Evolutionary conservation across 2,888 invertebrate species (phyloP).

Genomic region (Caenorhabditis sp.): DNA sequence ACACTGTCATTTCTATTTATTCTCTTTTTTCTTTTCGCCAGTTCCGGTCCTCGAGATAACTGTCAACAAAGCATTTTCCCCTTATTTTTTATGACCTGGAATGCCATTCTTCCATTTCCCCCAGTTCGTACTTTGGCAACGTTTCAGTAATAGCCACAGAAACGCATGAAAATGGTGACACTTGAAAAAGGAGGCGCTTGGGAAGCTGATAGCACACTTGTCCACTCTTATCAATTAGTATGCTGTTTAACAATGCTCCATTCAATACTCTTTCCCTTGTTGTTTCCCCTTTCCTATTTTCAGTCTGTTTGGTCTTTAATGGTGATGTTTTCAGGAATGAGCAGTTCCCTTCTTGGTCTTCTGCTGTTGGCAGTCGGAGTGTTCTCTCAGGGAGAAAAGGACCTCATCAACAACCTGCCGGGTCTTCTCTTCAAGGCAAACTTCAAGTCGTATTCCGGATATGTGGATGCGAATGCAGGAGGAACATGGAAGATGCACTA

Average conservation of each 20-base stretch:
- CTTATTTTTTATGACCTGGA: slow-evolving; percentile 5
- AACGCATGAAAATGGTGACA: slow-evolving; percentile 20
- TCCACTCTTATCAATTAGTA: slow-evolving; percentile 20
- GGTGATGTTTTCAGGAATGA: slow-evolving; percentile 37
- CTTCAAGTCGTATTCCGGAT: slow-evolving; percentile 85
- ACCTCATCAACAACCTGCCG: slow-evolving; percentile 83
- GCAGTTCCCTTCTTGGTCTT: slow-evolving; percentile 41
- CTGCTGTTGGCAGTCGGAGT: slow-evolving; percentile 30
- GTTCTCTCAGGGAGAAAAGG: slow-evolving; percentile 57
- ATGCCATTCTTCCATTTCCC: background rate
- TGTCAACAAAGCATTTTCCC: slow-evolving; percentile 4
- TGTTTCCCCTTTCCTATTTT: background rate
- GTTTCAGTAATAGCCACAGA: slow-evolving; percentile 1
- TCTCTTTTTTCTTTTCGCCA: background rate
- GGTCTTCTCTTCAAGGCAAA: slow-evolving; percentile 83
- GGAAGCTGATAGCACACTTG: slow-evolving; percentile 17
- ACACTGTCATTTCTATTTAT: background rate
- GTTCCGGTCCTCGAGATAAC: background rate
- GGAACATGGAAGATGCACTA: slow-evolving; percentile 84
- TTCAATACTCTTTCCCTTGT: slow-evolving; percentile 14
- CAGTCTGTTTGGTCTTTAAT: background rate
- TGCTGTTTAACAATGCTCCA: slow-evolving; percentile 4
- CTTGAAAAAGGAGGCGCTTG: slow-evolving; percentile 10
- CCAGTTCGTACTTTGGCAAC: slow-evolving; percentile 4
- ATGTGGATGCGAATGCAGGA: slow-evolving; percentile 83